phyloP scores from a whole-genome alignment of 2,113 vertebrate genomes.

The Coreoperca whiteheadi region DNA sequence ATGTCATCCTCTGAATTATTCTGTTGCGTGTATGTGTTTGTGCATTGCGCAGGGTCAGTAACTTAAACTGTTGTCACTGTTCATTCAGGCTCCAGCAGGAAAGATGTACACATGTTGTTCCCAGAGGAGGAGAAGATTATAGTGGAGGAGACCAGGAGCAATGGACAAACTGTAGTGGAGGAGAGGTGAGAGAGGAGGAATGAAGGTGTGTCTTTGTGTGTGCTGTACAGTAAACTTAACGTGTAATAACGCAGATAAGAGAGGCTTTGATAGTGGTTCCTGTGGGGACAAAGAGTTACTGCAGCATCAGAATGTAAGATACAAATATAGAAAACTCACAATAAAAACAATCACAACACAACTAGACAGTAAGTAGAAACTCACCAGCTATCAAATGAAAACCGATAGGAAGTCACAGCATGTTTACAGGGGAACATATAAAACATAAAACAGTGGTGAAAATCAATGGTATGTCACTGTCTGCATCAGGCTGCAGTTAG shows the following conservation, averaged over 20 bases:
- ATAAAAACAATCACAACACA: background rate
- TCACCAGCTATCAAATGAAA: background rate
- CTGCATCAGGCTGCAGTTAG: background rate
- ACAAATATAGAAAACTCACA: background rate
- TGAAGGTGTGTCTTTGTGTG: background rate
- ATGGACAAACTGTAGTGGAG: slow-evolving; percentile 97
- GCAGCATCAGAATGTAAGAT: background rate
- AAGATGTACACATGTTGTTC: slow-evolving; percentile 96
- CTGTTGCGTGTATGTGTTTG: background rate
- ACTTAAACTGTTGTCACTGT: background rate
- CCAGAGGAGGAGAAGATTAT: slow-evolving; percentile 99
- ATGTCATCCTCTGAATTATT: background rate
- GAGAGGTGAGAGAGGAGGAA: slow-evolving; percentile 89
- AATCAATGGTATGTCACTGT: background rate
- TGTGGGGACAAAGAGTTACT: background rate
- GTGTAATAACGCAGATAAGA: background rate
- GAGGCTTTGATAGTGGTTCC: rapidly evolving
- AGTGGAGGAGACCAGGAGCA: slow-evolving; percentile 96
- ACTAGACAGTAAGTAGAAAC: background rate
- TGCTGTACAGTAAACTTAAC: background rate
- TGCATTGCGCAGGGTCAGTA: background rate
- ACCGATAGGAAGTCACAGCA: background rate
- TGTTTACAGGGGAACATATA: background rate
- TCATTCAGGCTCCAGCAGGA: slow-evolving; percentile 90
- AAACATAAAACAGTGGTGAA: background rate